Evolutionary conservation across 1,140 invertebrate genomes (phyloP), one percentile per base, ranked within the genome.

Genomic region (Euura saliciscinereae): DNA sequence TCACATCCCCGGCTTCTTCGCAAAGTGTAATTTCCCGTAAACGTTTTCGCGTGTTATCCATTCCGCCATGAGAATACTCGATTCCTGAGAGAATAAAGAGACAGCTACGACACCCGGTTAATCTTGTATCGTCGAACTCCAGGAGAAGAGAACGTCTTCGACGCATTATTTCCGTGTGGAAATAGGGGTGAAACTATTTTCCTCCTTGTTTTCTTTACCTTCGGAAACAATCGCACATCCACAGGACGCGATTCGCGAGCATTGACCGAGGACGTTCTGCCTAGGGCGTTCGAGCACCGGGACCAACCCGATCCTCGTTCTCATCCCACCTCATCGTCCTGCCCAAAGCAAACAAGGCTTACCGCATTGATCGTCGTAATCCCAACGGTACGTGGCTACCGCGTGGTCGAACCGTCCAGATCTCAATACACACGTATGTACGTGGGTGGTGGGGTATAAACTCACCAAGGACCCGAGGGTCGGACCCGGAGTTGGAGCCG

Each of bases 281-380:
- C 28, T 28, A 28, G 28, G 28, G 28, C 28, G 28, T 28, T 28
- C 28, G 28, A 28, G 28, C 28, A 28, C 28, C 28, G 28, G 28
- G 28, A 28, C 28, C 28, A 28, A 28, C 28, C 28, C 28, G 28
- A 28, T 28, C 28, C 28, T 28, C 28, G 3, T n/a, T 59, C 8
- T n/a, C 51, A 11, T 59, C 13, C 8, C 51, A 11, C 51, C 51
- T n/a, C 51, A 59, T 8, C 51, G 72, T 79, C 73, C 74, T 77
- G 78, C 73, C 76, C 76, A 82, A 79, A 83, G 80, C 82, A 83
- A 83, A 82, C 81, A 82, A 78, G 79, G 81, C 79, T 83, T 80
- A 82, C 80, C 81, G 80, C 81, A 83, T 82, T 79, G 82, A 83
- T 83, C 82, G 81, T 77, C 76, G 77, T 82, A 83, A 83, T 82